These are phyloP conservation scores for Lota lota DNA, from an alignment of 2,113 vertebrate species.

Conservation along the genomic window DNA sequence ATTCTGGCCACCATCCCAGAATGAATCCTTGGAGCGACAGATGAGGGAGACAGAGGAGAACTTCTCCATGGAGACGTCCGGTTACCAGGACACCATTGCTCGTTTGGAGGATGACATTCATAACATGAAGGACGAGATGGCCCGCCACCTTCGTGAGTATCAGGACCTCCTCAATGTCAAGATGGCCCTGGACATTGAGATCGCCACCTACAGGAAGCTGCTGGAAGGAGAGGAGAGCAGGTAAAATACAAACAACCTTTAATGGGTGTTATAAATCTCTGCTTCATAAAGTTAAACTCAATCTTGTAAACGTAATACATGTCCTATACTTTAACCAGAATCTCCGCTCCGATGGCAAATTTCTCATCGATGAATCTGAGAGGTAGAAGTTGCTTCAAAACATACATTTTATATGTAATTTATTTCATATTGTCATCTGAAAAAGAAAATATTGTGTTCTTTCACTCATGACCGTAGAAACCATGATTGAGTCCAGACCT, in stretches of 20 bases:
- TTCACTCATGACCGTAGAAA: conserved; percentile 42
- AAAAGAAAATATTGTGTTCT: not conserved
- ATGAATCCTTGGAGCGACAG: conserved; percentile 92
- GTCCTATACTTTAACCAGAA: conserved; percentile 69
- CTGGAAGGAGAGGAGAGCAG: conserved; percentile 97
- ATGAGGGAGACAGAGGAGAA: conserved; percentile 94
- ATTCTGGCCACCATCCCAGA: conserved; percentile 69
- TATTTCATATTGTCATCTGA: not conserved
- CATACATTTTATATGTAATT: not conserved
- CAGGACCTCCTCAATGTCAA: conserved; percentile 95
- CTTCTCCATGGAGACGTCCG: conserved; percentile 81
- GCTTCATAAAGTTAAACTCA: no score
- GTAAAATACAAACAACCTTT: conserved; percentile 54
- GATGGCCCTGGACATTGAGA: conserved; percentile 97
- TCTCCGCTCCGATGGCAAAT: conserved; percentile 84
- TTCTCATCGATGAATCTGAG: conserved; percentile 87
- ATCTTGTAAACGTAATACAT: no score
- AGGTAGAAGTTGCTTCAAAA: conserved; percentile 68
- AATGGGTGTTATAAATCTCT: no score
- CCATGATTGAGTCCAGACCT: conserved; percentile 61
- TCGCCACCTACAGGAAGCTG: conserved; percentile 96
- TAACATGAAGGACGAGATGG: conserved; percentile 98
- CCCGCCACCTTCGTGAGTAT: conserved; percentile 90
- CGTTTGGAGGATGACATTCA: conserved; percentile 92
- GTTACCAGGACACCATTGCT: conserved; percentile 87